Base-by-base conservation (phyloP, 1,140 invertebrate genomes). In the Pectinophora gossypiella region DNA sequence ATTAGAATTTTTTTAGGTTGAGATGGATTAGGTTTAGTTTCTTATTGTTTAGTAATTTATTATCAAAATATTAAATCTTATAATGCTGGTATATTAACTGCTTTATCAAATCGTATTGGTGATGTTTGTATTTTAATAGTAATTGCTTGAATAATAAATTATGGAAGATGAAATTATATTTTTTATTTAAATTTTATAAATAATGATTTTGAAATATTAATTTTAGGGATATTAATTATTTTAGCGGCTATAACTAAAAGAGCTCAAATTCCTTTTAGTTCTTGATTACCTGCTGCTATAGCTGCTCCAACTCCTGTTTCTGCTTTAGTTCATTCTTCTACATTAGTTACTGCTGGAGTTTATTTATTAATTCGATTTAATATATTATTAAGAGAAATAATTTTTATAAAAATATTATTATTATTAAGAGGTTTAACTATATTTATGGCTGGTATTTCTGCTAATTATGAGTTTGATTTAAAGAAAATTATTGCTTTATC, bases 311-410 rank as follows among this genome's bases (percentile, higher is more conserved):
- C n/a, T n/a, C n/a, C n/a, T n/a, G n/a, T n/a, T n/a, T n/a, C n/a
- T n/a, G n/a, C n/a, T n/a, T n/a, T n/a, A n/a, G n/a, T n/a, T n/a
- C n/a, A n/a, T n/a, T n/a, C n/a, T n/a, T n/a, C n/a, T n/a, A n/a
- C n/a, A n/a, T n/a, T n/a, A n/a, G n/a, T n/a, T n/a, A n/a, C n/a
- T 22, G 92, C 92, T 0, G 92, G 92, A 0, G 88, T 94, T 57
- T 94, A 92, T 90, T 87, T 94, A 80, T 70, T 93, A 79, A 91
- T 94, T 90, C 91, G 89, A 5, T 91, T 90, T 89, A 84, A 87
- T 88, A 54, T 64, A 65, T 55, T 86, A 53, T 75, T 89, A 58
- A 51, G 35, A 54, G 44, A 61, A 61, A 66, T 55, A 35, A 63
- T 52, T 61, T 59, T 72, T 68, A 66, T 65, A 44, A 65, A 76